phyloP scores from a whole-genome alignment of 1,140 invertebrate genomes.

The Calosoma granatense region DNA sequence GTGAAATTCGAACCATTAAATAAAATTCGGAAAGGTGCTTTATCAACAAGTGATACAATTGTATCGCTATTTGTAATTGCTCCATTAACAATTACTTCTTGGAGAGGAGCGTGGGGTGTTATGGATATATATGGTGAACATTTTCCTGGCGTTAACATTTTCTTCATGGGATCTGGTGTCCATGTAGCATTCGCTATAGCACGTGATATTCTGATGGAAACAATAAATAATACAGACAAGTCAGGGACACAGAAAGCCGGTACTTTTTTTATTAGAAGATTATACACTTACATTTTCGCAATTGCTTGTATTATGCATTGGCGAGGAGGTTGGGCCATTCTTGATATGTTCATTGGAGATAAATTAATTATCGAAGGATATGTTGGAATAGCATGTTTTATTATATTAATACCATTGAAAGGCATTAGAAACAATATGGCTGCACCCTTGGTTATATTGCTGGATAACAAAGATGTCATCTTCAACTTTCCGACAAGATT shows the following conservation, averaged over 20 bases:
- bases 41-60: constrained; percentile 41
- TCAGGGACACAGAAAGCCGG: constrained; percentile 7
- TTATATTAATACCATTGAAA: constrained; percentile 30
- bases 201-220: constrained; percentile 24
- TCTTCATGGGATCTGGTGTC: constrained; percentile 34
- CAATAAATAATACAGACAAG: constrained; percentile 7
- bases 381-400: constrained; percentile 14
- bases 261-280: constrained; percentile 26
- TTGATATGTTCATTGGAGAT: constrained; percentile 36
- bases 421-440: constrained; percentile 47
- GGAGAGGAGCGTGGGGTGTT: constrained; percentile 52
- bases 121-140: constrained; percentile 42
- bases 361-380: constrained; percentile 11
- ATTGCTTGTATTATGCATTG: constrained; percentile 48
- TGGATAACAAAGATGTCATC: constrained; percentile 43
- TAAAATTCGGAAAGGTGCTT: not conserved
- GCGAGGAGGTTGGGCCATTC: constrained; percentile 47
- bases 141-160: constrained; percentile 36
- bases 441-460: constrained; percentile 43
- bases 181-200: constrained; percentile 38
- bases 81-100: constrained; percentile 48
- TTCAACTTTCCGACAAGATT: constrained; percentile 54
- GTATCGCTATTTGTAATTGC: constrained; percentile 48
- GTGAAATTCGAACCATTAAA: no score
- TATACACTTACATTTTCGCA: constrained; percentile 49